Evolutionary conservation across 2,113 vertebrate species (phyloP).

Genomic region (Zosterops borbonicus): DNA sequence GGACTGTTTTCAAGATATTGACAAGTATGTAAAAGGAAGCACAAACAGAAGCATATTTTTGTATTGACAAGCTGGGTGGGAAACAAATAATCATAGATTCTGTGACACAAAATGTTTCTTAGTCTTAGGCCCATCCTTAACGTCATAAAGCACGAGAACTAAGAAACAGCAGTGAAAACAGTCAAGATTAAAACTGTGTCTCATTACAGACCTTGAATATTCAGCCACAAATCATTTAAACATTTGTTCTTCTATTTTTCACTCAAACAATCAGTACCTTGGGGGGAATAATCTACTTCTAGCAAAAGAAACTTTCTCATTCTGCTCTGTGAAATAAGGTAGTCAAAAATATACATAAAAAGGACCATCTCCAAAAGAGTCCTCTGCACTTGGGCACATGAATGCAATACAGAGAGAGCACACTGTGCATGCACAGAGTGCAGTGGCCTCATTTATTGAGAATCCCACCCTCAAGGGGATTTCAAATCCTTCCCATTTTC

Average conservation of each 20-base stretch:
- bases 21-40: background rate
- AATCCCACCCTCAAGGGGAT: background rate
- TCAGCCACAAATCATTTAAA: background rate
- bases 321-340: background rate
- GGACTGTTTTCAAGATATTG: background rate
- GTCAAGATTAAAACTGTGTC: background rate
- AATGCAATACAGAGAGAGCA: background rate
- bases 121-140: background rate
- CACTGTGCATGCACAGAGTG: background rate
- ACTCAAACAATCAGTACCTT: background rate
- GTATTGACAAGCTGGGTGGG: background rate
- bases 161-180: background rate
- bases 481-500: background rate
- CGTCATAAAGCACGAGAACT: background rate
- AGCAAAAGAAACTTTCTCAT: background rate
- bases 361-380: background rate
- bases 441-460: background rate
- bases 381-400: accelerated
- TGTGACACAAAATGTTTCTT: background rate
- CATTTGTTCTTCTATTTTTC: background rate
- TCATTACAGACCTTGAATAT: background rate
- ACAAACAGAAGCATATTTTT: background rate
- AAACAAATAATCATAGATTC: background rate
- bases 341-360: background rate
- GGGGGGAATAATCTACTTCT: background rate